These are phyloP conservation scores for Siniperca chuatsi DNA, from an alignment of 2,113 vertebrate species.

Conservation along the genomic window DNA sequence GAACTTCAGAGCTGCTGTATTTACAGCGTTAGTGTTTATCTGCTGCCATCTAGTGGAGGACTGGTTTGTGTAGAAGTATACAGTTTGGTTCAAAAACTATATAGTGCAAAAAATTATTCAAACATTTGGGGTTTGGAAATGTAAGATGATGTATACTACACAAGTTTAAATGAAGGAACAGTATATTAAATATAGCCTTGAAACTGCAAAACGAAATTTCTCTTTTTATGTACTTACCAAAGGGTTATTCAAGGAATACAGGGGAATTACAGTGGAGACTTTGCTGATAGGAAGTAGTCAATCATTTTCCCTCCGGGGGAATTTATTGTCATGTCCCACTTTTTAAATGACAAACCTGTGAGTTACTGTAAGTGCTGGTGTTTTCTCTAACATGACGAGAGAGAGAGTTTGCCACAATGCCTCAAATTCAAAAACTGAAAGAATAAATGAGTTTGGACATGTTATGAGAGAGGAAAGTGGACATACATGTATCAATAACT, in stretches of 20 bases:
- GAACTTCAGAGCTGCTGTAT: background rate
- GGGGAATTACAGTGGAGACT: background rate
- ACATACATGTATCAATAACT: background rate
- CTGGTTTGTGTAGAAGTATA: background rate
- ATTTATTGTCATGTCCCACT: accelerated
- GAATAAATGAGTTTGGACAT: background rate
- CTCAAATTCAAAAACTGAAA: background rate
- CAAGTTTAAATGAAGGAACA: too few relatives aligned
- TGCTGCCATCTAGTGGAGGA: slow-evolving; percentile 53
- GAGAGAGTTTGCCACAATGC: background rate
- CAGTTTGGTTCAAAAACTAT: accelerated
- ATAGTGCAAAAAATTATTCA: background rate
- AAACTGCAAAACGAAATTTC: background rate
- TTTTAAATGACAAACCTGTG: background rate
- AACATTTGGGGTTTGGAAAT: background rate
- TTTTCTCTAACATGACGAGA: background rate
- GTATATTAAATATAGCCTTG: background rate
- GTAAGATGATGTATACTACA: too few relatives aligned
- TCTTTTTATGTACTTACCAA: background rate
- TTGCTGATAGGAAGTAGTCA: background rate
- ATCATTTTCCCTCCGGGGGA: background rate
- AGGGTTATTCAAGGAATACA: background rate
- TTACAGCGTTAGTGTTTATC: accelerated
- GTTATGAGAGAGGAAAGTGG: background rate
- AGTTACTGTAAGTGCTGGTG: background rate